Percentiles rank a stretch among this genome's conserved stretches.
phyloP scores from a whole-genome alignment of 2,113 vertebrate genomes.

The Accipiter cooperii region DNA sequence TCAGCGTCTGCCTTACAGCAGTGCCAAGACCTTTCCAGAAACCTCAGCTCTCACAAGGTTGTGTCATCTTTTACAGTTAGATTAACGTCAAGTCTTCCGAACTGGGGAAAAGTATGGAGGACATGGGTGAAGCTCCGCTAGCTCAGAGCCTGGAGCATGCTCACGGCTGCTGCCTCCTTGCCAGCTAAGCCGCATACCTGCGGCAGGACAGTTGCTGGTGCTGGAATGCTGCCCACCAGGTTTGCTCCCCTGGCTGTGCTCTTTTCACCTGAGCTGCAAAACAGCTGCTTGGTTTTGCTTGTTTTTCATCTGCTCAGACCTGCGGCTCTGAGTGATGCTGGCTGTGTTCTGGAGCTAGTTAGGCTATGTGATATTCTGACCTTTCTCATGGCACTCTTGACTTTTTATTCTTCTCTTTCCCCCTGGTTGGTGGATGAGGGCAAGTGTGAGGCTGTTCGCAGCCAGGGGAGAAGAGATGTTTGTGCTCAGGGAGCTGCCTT shows the following conservation, averaged over 20 bases:
- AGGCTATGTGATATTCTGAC: background rate
- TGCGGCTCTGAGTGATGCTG: background rate
- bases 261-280: background rate
- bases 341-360: background rate
- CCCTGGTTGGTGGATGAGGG: background rate
- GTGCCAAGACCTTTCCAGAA: background rate
- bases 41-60: background rate
- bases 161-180: background rate
- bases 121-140: background rate
- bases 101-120: no score
- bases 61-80: background rate
- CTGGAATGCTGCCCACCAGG: background rate
- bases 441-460: background rate
- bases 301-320: background rate
- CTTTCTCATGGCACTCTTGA: background rate
- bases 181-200: background rate
- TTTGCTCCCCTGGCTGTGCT: no score
- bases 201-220: fast-evolving
- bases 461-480: background rate
- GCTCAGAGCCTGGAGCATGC: background rate
- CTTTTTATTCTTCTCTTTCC: background rate
- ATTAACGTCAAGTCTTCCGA: background rate
- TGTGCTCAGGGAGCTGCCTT: background rate
- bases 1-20: background rate
- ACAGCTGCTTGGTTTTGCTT: background rate